phyloP scores from a whole-genome alignment of 2,113 vertebrate species.

The Periophthalmus modestus region DNA sequence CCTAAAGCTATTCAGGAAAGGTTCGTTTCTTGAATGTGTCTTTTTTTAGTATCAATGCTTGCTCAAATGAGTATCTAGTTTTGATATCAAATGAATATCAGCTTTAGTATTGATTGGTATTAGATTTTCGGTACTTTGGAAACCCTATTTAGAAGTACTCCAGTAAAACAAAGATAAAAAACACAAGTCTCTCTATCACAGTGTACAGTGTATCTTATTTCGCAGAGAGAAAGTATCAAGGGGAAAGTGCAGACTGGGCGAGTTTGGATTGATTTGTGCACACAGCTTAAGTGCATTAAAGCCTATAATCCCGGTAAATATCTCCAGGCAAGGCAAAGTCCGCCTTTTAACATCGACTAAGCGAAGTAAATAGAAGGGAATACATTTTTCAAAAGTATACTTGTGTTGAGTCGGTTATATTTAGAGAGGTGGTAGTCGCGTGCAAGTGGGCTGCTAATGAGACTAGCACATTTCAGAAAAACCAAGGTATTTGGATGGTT shows the following conservation, averaged over 20 bases:
- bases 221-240: constrained; percentile 31
- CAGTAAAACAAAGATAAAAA: constrained; percentile 20
- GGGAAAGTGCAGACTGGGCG: constrained; percentile 44
- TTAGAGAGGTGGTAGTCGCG: constrained; percentile 60
- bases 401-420: constrained; percentile 51
- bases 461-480: constrained; percentile 74
- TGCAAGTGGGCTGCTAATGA: constrained; percentile 84
- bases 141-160: constrained; percentile 5
- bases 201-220: constrained; percentile 31
- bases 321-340: constrained; percentile 76
- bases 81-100: no score
- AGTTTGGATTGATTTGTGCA: constrained; percentile 67
- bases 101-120: no score
- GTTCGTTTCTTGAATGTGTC: no score
- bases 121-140: background rate
- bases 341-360: constrained; percentile 76
- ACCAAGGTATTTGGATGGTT: constrained; percentile 81
- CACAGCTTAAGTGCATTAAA: constrained; percentile 69
- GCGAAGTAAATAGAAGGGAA: constrained; percentile 73
- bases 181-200: constrained; percentile 26
- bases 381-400: constrained; percentile 59
- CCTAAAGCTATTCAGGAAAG: no score
- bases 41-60: no score
- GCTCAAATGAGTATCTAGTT: no score
- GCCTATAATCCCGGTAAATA: constrained; percentile 78